phyloP scores from a whole-genome alignment of 2,113 vertebrate species.

The Saguinus midas region DNA sequence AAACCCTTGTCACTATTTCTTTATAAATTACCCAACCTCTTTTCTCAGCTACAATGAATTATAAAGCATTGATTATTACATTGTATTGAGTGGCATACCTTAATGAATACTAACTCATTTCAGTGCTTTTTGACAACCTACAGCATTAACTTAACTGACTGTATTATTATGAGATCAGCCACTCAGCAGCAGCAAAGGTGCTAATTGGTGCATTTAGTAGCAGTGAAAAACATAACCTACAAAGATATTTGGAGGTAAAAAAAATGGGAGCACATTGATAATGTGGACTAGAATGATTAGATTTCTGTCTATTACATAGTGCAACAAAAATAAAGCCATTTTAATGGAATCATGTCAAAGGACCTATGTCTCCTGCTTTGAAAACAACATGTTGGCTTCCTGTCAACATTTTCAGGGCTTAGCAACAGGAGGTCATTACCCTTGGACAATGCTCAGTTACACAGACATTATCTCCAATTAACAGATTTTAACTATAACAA shows the following conservation, averaged over 20 bases:
- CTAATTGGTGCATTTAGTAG: slow-evolving; percentile 7
- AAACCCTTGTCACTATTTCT: background rate
- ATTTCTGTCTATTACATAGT: background rate
- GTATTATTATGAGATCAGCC: background rate
- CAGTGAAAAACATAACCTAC: background rate
- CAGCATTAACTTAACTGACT: slow-evolving; percentile 14
- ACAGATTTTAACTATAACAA: slow-evolving; percentile 53
- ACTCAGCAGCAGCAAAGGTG: background rate
- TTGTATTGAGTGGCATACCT: background rate
- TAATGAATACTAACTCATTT: slow-evolving; percentile 53
- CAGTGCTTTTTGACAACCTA: background rate
- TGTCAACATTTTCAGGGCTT: slow-evolving; percentile 69
- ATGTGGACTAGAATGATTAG: background rate
- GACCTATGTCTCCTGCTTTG: slow-evolving; percentile 59
- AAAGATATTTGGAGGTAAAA: background rate
- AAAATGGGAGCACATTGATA: background rate
- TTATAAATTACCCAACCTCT: background rate
- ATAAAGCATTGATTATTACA: slow-evolving; percentile 10
- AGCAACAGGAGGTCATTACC: slow-evolving; percentile 75
- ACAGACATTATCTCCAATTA: slow-evolving; percentile 77
- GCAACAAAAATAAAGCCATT: slow-evolving; percentile 69
- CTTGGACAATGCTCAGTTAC: slow-evolving; percentile 70
- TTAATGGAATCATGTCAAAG: slow-evolving; percentile 59
- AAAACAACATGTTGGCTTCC: slow-evolving; percentile 74
- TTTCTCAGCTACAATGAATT: slow-evolving; percentile 33